A percentile compares a stretch with the other conserved stretches of the same genome.
These are phyloP conservation scores for Chauna torquata DNA, from an alignment of 2,113 vertebrate genomes.

Conservation along the genomic window DNA sequence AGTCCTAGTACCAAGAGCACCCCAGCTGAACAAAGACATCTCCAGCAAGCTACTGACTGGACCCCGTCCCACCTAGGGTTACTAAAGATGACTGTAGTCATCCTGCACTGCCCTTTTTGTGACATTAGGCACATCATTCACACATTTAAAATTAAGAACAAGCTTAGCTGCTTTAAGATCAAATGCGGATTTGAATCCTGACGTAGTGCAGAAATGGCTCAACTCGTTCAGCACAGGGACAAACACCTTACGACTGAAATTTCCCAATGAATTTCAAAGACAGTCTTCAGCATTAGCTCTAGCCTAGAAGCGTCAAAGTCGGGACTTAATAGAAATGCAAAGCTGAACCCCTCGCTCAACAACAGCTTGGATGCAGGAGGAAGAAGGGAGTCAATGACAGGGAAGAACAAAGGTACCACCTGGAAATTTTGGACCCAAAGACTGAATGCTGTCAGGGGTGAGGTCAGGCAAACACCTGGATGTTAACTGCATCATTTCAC, in stretches of 20 bases:
- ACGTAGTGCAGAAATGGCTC: background rate
- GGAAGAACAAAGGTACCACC: background rate
- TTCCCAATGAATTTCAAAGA: background rate
- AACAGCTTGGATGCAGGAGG: background rate
- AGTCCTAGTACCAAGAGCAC: background rate
- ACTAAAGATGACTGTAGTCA: background rate
- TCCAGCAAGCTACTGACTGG: background rate
- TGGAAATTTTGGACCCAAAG: background rate
- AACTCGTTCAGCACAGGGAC: background rate
- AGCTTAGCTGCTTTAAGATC: background rate
- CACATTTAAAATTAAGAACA: background rate
- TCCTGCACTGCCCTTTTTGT: background rate
- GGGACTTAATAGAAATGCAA: background rate
- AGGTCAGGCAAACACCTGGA: background rate
- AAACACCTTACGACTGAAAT: background rate
- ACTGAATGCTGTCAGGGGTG: background rate
- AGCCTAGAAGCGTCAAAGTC: background rate
- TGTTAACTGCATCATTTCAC: background rate
- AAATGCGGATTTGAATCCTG: background rate
- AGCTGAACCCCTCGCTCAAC: background rate
- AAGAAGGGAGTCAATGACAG: background rate
- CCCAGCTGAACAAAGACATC: background rate
- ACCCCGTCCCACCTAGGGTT: background rate
- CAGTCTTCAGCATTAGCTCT: background rate
- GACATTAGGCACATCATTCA: background rate